Percentiles rank a stretch among this genome's conserved stretches.
Conservation (phyloP, 2,113 vertebrate genomes). For the Poeciliopsis turrubarensis region DNA sequence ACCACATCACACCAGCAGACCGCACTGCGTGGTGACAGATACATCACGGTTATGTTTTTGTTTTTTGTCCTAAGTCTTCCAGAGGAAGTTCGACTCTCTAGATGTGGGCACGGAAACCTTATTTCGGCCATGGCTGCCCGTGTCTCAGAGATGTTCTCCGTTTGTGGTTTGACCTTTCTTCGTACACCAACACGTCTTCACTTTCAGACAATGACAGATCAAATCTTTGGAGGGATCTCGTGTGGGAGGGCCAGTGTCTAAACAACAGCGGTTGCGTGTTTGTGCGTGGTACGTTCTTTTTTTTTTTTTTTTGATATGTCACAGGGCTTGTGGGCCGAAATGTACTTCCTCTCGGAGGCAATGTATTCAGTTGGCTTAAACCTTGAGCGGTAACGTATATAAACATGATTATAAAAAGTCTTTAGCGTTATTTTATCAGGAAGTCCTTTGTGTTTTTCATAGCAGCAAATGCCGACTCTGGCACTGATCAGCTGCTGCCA, state of each 20-base stretch:
- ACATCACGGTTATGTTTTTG: constrained; percentile 34
- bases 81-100: constrained; percentile 28
- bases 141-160: constrained; percentile 5
- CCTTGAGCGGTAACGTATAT: too few species aligned
- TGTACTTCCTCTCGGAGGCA: not conserved
- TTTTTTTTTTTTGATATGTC: not conserved
- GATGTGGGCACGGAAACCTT: constrained; percentile 42
- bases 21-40: not conserved
- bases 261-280: constrained; percentile 1
- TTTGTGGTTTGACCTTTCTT: constrained; percentile 66
- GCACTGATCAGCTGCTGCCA: too few species aligned
- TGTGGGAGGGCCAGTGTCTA: constrained; percentile 12
- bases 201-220: constrained; percentile 19
- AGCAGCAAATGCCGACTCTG: too few species aligned
- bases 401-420: too few species aligned
- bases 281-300: not conserved
- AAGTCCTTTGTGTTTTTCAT: too few species aligned
- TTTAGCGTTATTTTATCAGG: too few species aligned
- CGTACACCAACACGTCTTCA: not conserved
- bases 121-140: constrained; percentile 9
- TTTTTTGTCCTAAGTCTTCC: constrained; percentile 14
- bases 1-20: constrained; percentile 45
- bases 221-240: constrained; percentile 3
- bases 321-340: not conserved
- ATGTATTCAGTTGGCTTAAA: not conserved